These are phyloP conservation scores for Labeo rohita DNA, from an alignment of 2,113 vertebrate species.

Conservation along the genomic window DNA sequence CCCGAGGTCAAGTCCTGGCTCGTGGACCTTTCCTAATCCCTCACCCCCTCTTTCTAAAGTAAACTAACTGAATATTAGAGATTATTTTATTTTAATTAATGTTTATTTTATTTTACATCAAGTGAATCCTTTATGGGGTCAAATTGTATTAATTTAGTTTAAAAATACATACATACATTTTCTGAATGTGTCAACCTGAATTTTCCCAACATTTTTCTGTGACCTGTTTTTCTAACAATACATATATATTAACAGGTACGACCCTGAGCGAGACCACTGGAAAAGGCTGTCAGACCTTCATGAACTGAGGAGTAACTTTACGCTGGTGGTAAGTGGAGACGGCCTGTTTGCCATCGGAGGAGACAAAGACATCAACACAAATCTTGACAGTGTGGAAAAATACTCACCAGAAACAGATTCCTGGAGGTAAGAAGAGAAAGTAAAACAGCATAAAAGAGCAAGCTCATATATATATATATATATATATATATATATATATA, in stretches of 20 bases:
- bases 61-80: too few species aligned
- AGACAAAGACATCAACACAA: slow-evolving; percentile 73
- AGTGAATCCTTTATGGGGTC: not conserved
- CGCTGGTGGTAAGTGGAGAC: slow-evolving; percentile 57
- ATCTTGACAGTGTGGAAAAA: slow-evolving; percentile 75
- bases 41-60: too few species aligned
- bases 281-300: slow-evolving; percentile 73
- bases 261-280: slow-evolving; percentile 69
- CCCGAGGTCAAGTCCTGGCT: too few species aligned
- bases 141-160: not conserved
- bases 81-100: too few species aligned
- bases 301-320: slow-evolving; percentile 75
- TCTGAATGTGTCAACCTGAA: not conserved
- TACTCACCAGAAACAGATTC: slow-evolving; percentile 68
- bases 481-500: too few species aligned
- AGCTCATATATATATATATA: not conserved
- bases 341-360: slow-evolving; percentile 75
- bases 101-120: too few species aligned
- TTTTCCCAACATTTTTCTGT: not conserved
- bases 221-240: not conserved
- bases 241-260: slow-evolving; percentile 57
- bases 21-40: too few species aligned
- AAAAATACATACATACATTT: not conserved
- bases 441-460: not conserved
- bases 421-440: slow-evolving; percentile 72